Conservation (phyloP, 2,113 vertebrate species). For the Todiramphus chloris region DNA sequence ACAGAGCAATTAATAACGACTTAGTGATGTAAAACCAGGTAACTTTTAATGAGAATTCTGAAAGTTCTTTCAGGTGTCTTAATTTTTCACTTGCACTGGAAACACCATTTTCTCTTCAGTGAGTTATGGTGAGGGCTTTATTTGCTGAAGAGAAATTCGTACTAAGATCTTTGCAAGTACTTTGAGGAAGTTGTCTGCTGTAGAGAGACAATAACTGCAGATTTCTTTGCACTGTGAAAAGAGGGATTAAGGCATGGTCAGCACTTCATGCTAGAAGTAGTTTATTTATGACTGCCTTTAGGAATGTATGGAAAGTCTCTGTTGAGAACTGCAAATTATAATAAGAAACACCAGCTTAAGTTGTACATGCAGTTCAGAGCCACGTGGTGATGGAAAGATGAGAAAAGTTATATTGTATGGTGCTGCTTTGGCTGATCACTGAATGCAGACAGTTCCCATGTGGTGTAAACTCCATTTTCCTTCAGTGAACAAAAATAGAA, state of each 20-base stretch:
- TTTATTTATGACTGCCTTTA: background rate
- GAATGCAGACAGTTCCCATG: background rate
- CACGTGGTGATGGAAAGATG: background rate
- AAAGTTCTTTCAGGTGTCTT: background rate
- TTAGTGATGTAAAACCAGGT: background rate
- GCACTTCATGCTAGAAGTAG: background rate
- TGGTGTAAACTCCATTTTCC: background rate
- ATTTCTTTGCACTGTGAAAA: background rate
- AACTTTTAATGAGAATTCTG: background rate
- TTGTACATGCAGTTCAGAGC: background rate
- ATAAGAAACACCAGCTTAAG: background rate
- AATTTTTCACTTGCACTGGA: background rate
- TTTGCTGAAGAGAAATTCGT: background rate
- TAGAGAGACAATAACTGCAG: background rate
- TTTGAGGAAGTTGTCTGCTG: background rate
- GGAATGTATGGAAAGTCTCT: background rate
- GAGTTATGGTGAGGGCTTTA: background rate
- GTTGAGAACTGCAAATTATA: background rate
- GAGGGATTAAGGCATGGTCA: background rate
- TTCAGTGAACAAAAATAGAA: background rate
- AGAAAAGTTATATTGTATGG: background rate
- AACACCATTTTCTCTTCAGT: background rate
- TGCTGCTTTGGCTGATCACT: background rate
- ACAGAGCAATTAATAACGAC: background rate
- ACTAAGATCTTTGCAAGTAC: background rate